Percentiles rank a stretch among this genome's conserved stretches.
Evolutionary conservation across 2,113 vertebrate genomes (phyloP).

Genomic region (Danio rerio): GRCz12tu NC_133192.1:48544501-48545000

Average conservation of each 20-base stretch:
- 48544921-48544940: conserved; percentile 69
- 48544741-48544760: not conserved
- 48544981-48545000: conserved; percentile 60
- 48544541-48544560: too few relatives aligned
- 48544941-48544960: conserved; percentile 67
- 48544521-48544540: too few relatives aligned
- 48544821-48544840: conserved; percentile 1
- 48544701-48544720: conserved; percentile 6
- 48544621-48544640: not conserved
- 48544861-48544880: conserved; percentile 44
- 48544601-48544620: too few relatives aligned
- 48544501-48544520: too few relatives aligned
- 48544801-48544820: conserved; percentile 40
- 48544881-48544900: conserved; percentile 30
- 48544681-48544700: not conserved
- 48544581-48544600: too few relatives aligned
- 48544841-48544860: conserved; percentile 35
- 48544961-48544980: conserved; percentile 28
- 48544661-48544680: not conserved
- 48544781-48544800: not conserved
- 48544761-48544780: not conserved
- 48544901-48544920: conserved; percentile 8
- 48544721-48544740: not conserved
- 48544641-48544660: not conserved
- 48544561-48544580: too few relatives aligned